Percentiles rank a stretch among this genome's conserved stretches.
These are phyloP conservation scores for Sussaba pulchella DNA, from an alignment of 2,888 invertebrate species.

Conservation along the genomic window DNA sequence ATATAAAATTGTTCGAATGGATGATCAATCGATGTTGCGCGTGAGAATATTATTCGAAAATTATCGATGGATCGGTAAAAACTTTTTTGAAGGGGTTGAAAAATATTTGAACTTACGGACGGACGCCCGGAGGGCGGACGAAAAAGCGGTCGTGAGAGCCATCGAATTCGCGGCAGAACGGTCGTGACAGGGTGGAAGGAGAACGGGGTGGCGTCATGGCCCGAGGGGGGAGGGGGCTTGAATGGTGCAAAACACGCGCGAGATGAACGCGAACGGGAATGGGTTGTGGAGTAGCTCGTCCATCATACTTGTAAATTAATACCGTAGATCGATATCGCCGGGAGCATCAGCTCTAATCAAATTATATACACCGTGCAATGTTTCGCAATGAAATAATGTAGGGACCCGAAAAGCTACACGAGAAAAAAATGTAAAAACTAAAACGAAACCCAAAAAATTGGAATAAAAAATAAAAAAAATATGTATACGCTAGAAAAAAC, in stretches of 20 bases:
- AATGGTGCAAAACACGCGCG: conserved; percentile 26
- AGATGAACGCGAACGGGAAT: conserved; percentile 27
- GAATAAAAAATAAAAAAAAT: no score
- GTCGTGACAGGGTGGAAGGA: conserved; percentile 15
- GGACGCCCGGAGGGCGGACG: neutral
- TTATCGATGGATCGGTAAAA: conserved; percentile 16
- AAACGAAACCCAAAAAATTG: no score
- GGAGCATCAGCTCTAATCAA: conserved; percentile 50
- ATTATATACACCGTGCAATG: conserved; percentile 52
- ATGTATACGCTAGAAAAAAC: neutral
- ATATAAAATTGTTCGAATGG: no score
- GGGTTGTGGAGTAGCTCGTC: conserved; percentile 4
- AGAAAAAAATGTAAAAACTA: conserved; percentile 44
- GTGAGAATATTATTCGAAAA: neutral
- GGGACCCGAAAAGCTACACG: conserved; percentile 42
- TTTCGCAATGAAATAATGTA: conserved; percentile 50
- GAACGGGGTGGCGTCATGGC: no score
- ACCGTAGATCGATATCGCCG: conserved; percentile 58
- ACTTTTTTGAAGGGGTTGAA: conserved; percentile 3
- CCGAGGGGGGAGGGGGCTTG: conserved; percentile 31
- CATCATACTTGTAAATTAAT: conserved; percentile 64
- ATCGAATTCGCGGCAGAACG: conserved; percentile 40
- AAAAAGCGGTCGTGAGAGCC: conserved; percentile 12
- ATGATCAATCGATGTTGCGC: conserved; percentile 2
- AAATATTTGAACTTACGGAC: neutral